phyloP scores from a whole-genome alignment of 1,140 invertebrate genomes.

The Eulimnadia texana region DNA sequence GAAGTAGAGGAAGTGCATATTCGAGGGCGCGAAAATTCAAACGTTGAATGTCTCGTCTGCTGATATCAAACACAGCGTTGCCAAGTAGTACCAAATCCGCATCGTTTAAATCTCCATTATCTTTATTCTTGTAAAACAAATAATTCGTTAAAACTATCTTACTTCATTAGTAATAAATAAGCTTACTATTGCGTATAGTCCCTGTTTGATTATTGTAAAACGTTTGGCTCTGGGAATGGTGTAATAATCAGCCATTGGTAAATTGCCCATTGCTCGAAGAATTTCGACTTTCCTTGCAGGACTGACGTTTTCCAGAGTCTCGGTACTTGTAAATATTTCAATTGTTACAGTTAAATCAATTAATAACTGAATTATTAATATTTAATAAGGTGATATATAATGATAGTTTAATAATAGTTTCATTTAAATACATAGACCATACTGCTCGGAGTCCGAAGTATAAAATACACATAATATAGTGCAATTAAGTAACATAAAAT shows the following conservation, averaged over 20 bases:
- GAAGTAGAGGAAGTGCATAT: constrained; percentile 4
- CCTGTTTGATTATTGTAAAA: not conserved
- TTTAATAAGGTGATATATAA: too few species aligned
- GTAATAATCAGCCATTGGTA: constrained; percentile 1
- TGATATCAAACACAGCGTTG: constrained; percentile 12
- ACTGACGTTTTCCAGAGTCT: not conserved
- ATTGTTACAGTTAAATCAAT: too few species aligned
- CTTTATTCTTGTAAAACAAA: not conserved
- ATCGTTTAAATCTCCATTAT: constrained; percentile 5
- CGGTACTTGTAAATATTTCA: too few species aligned
- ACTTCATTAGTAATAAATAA: not conserved
- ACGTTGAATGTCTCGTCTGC: not conserved
- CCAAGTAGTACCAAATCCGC: constrained; percentile 3
- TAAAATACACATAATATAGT: too few species aligned
- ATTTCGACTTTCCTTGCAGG: not conserved
- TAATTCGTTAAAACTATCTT: not conserved
- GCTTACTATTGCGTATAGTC: constrained; percentile 6
- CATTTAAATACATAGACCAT: too few species aligned
- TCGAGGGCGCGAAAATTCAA: not conserved
- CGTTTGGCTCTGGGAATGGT: constrained; percentile 2
- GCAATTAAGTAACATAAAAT: too few species aligned
- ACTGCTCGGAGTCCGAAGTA: too few species aligned
- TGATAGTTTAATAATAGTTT: too few species aligned
- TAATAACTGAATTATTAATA: too few species aligned
- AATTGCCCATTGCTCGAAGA: constrained; percentile 3